These are phyloP conservation scores for Xenopus borealis DNA, from an alignment of 2,113 vertebrate genomes.

Conservation along the genomic window DNA sequence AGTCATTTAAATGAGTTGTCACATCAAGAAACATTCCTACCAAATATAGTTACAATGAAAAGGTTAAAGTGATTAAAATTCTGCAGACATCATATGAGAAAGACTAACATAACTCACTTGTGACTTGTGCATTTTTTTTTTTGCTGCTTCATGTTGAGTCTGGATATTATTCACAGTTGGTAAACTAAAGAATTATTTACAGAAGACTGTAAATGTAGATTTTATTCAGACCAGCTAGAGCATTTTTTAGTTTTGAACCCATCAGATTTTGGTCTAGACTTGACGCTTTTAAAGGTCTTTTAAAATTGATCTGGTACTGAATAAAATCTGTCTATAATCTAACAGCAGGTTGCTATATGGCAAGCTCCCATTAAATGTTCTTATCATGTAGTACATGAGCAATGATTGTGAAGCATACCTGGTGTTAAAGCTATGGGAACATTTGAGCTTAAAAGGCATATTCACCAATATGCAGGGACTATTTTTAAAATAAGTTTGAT, in stretches of 20 bases:
- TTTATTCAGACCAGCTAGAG: constrained; percentile 15
- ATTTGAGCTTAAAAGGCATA: too few species aligned
- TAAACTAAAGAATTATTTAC: constrained; percentile 41
- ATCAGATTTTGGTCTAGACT: constrained; percentile 2
- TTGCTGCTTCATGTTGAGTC: constrained; percentile 40
- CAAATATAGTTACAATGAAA: constrained; percentile 37
- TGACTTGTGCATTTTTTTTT: constrained; percentile 32
- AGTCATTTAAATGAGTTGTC: constrained; percentile 33
- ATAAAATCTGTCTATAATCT: too few species aligned
- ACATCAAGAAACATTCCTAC: constrained; percentile 20
- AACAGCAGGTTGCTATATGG: too few species aligned
- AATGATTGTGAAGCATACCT: too few species aligned
- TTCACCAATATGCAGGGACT: too few species aligned
- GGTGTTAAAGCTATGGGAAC: too few species aligned
- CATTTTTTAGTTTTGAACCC: constrained; percentile 26
- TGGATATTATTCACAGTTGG: constrained; percentile 30
- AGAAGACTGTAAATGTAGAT: constrained; percentile 34
- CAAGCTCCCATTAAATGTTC: too few species aligned
- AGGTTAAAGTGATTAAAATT: constrained; percentile 44
- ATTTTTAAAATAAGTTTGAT: too few species aligned
- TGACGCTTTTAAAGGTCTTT: too few species aligned
- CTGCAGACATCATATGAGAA: constrained; percentile 33
- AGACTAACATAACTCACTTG: constrained; percentile 42
- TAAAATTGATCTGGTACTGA: too few species aligned
- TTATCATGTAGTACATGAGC: too few species aligned